Evolutionary conservation across 2,888 invertebrate genomes (phyloP).

Genomic region (Pyrochroa serraticornis): DNA sequence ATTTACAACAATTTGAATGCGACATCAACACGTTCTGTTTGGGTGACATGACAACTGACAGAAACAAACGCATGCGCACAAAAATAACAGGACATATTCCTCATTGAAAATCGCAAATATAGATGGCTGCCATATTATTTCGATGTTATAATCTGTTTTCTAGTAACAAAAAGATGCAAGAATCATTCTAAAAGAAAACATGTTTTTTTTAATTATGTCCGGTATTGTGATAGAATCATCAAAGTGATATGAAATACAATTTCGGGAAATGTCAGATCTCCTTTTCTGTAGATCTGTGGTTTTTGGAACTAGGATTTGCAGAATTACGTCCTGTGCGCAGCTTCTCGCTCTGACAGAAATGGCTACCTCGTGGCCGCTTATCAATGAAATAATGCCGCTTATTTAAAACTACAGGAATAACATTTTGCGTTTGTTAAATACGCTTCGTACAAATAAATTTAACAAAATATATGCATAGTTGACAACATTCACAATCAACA

Average conservation of each 20-base stretch:
- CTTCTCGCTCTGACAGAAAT: conserved; percentile 38
- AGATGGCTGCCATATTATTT: neutral
- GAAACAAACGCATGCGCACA: conserved; percentile 9
- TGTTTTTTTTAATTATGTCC: too few species aligned
- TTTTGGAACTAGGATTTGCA: neutral
- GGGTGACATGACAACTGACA: conserved; percentile 41
- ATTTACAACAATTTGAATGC: conserved; percentile 30
- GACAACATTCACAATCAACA: conserved; percentile 13
- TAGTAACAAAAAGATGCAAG: too few species aligned
- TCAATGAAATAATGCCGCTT: conserved; percentile 28
- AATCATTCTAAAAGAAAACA: too few species aligned
- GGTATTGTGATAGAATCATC: too few species aligned
- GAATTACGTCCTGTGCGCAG: conserved; percentile 16
- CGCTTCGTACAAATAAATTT: neutral
- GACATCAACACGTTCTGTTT: conserved; percentile 34
- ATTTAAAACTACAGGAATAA: conserved; percentile 22
- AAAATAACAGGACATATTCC: conserved; percentile 18
- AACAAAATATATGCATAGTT: neutral
- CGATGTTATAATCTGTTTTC: too few species aligned
- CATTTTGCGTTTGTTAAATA: conserved; percentile 5
- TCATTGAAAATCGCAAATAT: neutral
- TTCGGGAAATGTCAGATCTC: too few species aligned
- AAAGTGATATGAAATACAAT: too few species aligned
- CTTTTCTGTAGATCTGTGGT: too few species aligned
- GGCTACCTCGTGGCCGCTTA: conserved; percentile 46